Evolutionary conservation across 2,113 vertebrate genomes (phyloP).

Genomic region (Coryphaenoides rupestris): DNA sequence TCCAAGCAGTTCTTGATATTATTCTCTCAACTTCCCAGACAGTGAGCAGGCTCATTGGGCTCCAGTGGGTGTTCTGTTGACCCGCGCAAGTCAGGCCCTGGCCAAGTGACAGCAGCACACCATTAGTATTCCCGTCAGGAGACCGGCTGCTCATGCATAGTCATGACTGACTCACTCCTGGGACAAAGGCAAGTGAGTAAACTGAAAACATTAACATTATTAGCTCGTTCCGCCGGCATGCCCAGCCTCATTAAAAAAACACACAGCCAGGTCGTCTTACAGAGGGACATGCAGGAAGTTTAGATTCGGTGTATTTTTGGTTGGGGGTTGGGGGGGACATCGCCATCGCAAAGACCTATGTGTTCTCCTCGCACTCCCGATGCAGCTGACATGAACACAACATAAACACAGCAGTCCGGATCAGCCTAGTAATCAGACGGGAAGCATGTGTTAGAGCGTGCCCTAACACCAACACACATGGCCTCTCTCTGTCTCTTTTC

Average conservation of each 20-base stretch:
- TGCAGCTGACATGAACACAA: too few relatives aligned
- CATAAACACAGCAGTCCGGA: too few relatives aligned
- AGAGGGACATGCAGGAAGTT: too few relatives aligned
- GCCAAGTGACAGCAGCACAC: not conserved
- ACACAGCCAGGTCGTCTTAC: too few relatives aligned
- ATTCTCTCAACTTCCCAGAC: not conserved
- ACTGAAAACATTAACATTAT: not conserved
- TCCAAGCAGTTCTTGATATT: not conserved
- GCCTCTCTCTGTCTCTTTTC: too few relatives aligned
- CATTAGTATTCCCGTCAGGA: conserved; percentile 35
- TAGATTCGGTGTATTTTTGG: too few relatives aligned
- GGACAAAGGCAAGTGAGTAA: not conserved
- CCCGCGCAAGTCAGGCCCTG: not conserved
- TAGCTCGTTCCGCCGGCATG: not conserved
- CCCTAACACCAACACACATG: too few relatives aligned
- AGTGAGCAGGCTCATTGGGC: not conserved
- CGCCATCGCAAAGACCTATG: too few relatives aligned
- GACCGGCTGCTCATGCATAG: conserved; percentile 22
- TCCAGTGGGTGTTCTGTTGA: conserved; percentile 3
- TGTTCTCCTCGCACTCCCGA: too few relatives aligned
- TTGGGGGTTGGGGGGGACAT: too few relatives aligned
- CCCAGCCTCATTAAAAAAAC: conserved; percentile 3
- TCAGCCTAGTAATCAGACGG: too few relatives aligned
- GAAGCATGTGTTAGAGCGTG: too few relatives aligned
- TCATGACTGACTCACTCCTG: conserved; percentile 2